phyloP scores from a whole-genome alignment of 2,113 vertebrate genomes.

The Engraulis encrasicolus region DNA sequence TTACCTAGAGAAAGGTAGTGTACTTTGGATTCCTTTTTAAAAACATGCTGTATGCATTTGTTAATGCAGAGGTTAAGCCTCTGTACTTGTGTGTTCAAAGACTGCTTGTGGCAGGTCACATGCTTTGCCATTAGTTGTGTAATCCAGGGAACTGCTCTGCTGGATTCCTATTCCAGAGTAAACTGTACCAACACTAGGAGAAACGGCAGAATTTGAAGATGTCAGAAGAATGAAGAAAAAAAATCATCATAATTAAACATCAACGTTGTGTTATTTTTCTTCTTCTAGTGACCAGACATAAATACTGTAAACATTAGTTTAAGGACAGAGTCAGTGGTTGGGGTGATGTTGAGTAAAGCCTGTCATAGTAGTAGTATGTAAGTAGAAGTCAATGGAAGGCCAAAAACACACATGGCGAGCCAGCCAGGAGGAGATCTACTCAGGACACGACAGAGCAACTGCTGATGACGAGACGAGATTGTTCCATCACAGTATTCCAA shows the following conservation, averaged over 20 bases:
- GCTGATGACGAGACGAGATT: neutral
- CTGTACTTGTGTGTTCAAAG: neutral
- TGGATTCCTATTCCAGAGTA: neutral
- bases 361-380: neutral
- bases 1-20: neutral
- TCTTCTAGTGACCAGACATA: neutral
- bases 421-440: neutral
- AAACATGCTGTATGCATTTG: neutral
- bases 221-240: neutral
- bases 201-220: neutral
- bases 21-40: constrained; percentile 1
- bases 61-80: neutral
- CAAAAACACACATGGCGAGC: neutral
- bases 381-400: neutral
- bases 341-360: neutral
- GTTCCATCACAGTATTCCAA: neutral
- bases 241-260: neutral
- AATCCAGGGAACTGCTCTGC: neutral
- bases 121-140: neutral
- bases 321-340: neutral
- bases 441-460: neutral
- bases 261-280: too few species aligned
- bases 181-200: neutral
- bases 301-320: neutral
- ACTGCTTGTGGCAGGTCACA: neutral